These are phyloP conservation scores for Nymphicus hollandicus DNA, from an alignment of 2,113 vertebrate genomes.

Conservation along the genomic window DNA sequence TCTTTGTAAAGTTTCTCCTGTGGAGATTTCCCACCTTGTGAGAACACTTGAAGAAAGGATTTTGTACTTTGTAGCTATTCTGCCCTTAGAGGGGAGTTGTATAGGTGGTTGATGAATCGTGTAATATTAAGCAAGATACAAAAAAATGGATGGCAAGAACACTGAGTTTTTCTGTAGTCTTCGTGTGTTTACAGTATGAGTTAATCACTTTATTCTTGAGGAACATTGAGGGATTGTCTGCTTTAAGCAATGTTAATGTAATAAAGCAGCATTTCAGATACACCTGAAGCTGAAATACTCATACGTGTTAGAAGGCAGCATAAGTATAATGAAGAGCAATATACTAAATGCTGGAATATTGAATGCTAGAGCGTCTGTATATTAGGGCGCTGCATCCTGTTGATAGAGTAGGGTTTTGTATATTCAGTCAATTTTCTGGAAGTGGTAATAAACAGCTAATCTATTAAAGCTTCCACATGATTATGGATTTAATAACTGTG, in stretches of 20 bases:
- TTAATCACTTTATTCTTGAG: not conserved
- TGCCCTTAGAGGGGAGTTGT: not conserved
- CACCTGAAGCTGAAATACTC: not conserved
- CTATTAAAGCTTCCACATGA: not conserved
- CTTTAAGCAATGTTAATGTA: not conserved
- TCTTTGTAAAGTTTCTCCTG: not conserved
- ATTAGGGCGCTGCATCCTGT: not conserved
- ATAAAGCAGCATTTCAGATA: not conserved
- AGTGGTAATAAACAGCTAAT: not conserved
- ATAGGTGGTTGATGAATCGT: not conserved
- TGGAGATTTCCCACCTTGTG: not conserved
- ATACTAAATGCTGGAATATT: not conserved
- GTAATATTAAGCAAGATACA: not conserved
- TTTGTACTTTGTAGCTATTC: not conserved
- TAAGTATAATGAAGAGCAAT: not conserved
- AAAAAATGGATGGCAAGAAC: not conserved
- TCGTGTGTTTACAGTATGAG: not conserved
- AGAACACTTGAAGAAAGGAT: not conserved
- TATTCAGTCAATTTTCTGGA: not conserved
- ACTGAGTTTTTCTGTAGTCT: not conserved
- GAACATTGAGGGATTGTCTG: not conserved
- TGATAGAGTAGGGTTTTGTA: not conserved
- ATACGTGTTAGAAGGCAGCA: accelerated
- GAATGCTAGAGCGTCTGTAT: not conserved
- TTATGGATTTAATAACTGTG: not conserved